Evolutionary conservation across 2,888 invertebrate genomes (phyloP), one percentile per base, ranked within the genome.

Genomic region (Cancer borealis): DNA sequence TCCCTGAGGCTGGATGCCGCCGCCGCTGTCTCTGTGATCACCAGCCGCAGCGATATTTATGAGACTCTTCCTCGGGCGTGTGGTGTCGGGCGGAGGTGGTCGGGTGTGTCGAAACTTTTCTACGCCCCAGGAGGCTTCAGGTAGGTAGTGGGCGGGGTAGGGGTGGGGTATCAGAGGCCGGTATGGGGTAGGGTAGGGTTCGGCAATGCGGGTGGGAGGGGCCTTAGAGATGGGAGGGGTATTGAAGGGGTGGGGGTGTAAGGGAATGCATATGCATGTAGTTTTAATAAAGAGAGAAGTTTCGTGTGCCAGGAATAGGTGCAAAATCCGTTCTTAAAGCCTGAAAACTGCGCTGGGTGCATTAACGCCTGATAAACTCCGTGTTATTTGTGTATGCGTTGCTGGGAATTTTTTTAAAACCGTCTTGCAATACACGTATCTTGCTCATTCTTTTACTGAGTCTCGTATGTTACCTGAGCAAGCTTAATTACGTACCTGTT

Each of bases 231-330:
- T 66, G 66, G 66, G 21, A 66, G 66, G 21, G 21, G 21, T 39
- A 87, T 4, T 12, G 21, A 30, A 2, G 87, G n/a, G 39, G 87
- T 8, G 87, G 30, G 30, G 87, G 8, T 6, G 21, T 46, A 17
- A 30, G n/a, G 46, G 88, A 1, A 49, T 21, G 30, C 47, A 45
- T 46, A 47, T 46, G 47, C 47, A 88, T 45, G 47, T 30, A 47
- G 88, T 88, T 79, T 79, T 79, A 30, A 79, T 79, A 26, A 79
- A 26, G 30, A 79, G 30, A 79, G 26, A 79, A 79, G 79, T 79
- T 79, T 79, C 21, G 12, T 26, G 79, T 6, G 6, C 79, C 30
- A 79, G 30, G 79, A 79, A 79, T 79, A 30, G 79, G 79, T 21
- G 30, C 79, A 26, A 30, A 26, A 79, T 79, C 79, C 79, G 79